Evolutionary conservation across 2,888 invertebrate species (phyloP).

Genomic region (Drosophila cognata): DNA sequence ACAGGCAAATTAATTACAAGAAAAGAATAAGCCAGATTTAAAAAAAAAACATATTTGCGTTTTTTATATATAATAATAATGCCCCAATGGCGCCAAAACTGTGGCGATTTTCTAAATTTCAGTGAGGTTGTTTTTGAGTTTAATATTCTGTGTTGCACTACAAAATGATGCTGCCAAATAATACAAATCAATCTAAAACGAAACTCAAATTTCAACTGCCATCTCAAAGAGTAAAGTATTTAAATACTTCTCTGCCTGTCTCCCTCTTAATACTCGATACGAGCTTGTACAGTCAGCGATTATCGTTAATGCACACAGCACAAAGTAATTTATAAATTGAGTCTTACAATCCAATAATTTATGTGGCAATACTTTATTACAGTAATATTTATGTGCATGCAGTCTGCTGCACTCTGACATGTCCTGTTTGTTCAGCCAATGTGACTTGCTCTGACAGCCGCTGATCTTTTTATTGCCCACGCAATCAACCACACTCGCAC

Average conservation of each 20-base stretch:
- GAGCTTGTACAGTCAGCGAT: slow-evolving; percentile 28
- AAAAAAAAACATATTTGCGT: no score
- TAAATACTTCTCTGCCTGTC: neutral
- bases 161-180: no score
- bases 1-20: no score
- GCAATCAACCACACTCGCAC: slow-evolving; percentile 33
- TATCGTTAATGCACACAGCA: slow-evolving; percentile 50
- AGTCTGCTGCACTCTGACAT: slow-evolving; percentile 35
- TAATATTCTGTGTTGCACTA: no score
- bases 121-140: no score
- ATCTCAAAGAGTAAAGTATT: neutral
- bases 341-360: slow-evolving; percentile 61
- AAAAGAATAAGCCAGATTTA: no score
- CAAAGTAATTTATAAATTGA: slow-evolving; percentile 60
- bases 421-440: slow-evolving; percentile 24
- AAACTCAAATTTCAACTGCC: neutral
- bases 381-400: slow-evolving; percentile 56
- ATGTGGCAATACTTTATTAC: slow-evolving; percentile 61
- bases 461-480: slow-evolving; percentile 75
- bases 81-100: no score
- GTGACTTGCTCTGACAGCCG: slow-evolving; percentile 47
- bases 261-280: neutral
- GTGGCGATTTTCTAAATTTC: no score
- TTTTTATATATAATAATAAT: no score
- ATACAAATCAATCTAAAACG: neutral